Base-by-base conservation (phyloP, 2,113 vertebrate genomes). In the Pristiophorus japonicus region DNA sequence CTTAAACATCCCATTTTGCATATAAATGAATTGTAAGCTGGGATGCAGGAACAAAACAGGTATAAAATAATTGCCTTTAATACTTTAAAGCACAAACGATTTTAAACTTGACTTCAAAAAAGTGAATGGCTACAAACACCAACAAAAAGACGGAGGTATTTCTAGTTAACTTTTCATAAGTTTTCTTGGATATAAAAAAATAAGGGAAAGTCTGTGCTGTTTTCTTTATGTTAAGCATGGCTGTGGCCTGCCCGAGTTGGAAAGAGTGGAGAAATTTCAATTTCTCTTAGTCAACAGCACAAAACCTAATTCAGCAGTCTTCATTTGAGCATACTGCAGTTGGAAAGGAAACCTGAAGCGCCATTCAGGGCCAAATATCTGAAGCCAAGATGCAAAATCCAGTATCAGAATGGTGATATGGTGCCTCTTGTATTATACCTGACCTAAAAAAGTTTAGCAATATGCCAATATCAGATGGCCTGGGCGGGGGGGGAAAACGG, bases 351-450 rank as follows among this genome's bases (percentile, higher is more conserved):
- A 94, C 65, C 3, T n/a, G 93, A 94, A 70, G 51, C 73, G 51
- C 65, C 65, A 45, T 70, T 45, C 65, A 91, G 30, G 27, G 65
- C 66, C n/a, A 94, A 94, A 45, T 59, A 70, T 94, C 93, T 47
- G 45, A 30, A 67, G 66, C 65, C 66, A 67, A 94, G 66, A 94
- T 94, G 93, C 45, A 94, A 94, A 94, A 94, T 94, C 66, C 42
- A 51, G 93, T 47, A 73, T 51, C 93, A 45, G 66, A 94, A 94
- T 34, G 45, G 93, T 70, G 66, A 94, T 38, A 73, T 47, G 93
- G 42, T 94, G 65, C 27, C 66, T 94, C 65, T 67, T 70, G 42
- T 47, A 45, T 70, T 94, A 94, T 47, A 70, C 42, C 22, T 38
- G 42, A 94, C 93, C 92, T 30, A 94, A 70, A 70, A 30, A 27